phyloP scores from a whole-genome alignment of 2,113 vertebrate species.

The Aphyosemion australe region DNA sequence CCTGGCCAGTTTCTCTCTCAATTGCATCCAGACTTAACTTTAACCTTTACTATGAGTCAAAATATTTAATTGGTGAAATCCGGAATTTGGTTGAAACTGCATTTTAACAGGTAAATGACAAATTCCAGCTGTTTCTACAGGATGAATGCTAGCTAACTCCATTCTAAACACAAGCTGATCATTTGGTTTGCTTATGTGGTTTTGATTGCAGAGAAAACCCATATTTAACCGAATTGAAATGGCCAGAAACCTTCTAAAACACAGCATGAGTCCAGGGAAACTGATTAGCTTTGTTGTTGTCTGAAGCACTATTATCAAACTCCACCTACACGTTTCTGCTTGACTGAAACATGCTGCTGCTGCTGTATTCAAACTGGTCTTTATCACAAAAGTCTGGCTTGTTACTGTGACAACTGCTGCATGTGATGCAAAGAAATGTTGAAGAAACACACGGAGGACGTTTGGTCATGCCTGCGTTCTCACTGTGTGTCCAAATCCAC shows the following conservation, averaged over 20 bases:
- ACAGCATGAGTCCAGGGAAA: not conserved
- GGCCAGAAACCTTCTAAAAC: constrained; percentile 8
- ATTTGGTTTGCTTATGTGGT: not conserved
- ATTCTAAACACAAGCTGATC: not conserved
- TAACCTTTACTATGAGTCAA: no score
- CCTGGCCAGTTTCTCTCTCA: constrained; percentile 18
- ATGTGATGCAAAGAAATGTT: constrained; percentile 16
- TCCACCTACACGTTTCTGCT: constrained; percentile 16
- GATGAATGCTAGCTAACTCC: not conserved
- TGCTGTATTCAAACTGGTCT: constrained; percentile 21
- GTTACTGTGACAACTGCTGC: constrained; percentile 53
- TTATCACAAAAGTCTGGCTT: constrained; percentile 31
- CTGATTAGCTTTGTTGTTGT: constrained; percentile 1
- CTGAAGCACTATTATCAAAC: constrained; percentile 26
- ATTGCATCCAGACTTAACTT: not conserved
- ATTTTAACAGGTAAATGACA: no score
- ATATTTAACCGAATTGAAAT: not conserved
- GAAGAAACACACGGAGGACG: constrained; percentile 1
- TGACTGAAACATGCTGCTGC: constrained; percentile 13
- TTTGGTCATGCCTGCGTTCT: not conserved
- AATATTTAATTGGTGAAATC: no score
- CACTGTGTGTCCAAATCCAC: constrained; percentile 2
- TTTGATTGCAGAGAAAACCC: not conserved
- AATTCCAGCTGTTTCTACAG: no score
- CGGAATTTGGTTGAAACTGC: no score